These are phyloP conservation scores for Triplophysa dalaica DNA, from an alignment of 2,113 vertebrate genomes.

Conservation along the genomic window DNA sequence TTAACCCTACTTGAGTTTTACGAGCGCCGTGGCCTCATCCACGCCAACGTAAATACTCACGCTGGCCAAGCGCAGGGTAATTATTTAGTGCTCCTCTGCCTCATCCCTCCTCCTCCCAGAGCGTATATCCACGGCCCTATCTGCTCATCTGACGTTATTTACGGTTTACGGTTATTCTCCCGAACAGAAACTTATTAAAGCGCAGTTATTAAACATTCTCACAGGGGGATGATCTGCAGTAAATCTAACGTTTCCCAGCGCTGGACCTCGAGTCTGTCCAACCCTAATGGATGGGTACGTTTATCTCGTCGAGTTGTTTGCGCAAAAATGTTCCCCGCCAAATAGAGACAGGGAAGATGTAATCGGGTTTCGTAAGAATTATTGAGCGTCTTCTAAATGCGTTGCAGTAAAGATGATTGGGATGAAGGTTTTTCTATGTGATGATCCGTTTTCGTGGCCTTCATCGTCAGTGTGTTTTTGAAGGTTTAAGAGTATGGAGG, in stretches of 20 bases:
- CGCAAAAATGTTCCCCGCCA: constrained; percentile 35
- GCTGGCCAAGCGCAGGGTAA: constrained; percentile 66
- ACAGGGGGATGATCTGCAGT: constrained; percentile 28
- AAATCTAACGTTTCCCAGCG: constrained; percentile 48
- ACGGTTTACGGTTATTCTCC: constrained; percentile 52
- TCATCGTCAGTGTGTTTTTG: too few relatives aligned
- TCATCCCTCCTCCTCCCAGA: constrained; percentile 57
- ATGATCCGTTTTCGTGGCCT: too few relatives aligned
- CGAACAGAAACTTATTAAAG: constrained; percentile 55
- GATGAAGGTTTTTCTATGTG: neutral
- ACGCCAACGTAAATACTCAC: constrained; percentile 75
- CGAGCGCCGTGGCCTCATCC: constrained; percentile 56
- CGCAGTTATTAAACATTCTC: constrained; percentile 49
- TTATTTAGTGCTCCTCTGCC: constrained; percentile 63
- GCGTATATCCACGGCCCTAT: constrained; percentile 57
- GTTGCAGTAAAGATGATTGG: constrained; percentile 46
- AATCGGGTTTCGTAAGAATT: constrained; percentile 39
- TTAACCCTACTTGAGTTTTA: constrained; percentile 76
- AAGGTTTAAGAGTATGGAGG: too few relatives aligned
- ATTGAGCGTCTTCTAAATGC: constrained; percentile 43
- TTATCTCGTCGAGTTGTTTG: constrained; percentile 49
- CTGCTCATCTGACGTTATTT: constrained; percentile 62
- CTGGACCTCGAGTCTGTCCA: constrained; percentile 33
- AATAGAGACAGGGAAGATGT: constrained; percentile 34
- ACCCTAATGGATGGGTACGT: constrained; percentile 45